Evolutionary conservation across 2,113 vertebrate genomes (phyloP).

Genomic region (Caracal caracal): DNA sequence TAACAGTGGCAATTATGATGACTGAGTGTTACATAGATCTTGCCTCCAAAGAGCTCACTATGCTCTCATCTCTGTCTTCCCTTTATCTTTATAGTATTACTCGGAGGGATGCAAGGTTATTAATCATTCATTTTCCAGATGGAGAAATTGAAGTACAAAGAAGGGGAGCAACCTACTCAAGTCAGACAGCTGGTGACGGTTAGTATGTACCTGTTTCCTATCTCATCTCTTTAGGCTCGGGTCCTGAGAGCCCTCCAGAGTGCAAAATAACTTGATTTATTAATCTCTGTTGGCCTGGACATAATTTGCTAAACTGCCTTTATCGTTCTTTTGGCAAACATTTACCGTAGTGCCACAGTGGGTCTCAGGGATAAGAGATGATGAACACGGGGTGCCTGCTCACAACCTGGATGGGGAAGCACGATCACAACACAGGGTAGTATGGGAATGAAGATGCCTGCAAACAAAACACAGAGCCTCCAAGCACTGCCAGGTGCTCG

Average conservation of each 20-base stretch:
- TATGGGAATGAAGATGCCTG: neutral
- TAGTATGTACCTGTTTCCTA: neutral
- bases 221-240: slow-evolving; percentile 32
- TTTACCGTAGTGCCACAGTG: neutral
- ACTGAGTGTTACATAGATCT: neutral
- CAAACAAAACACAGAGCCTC: neutral
- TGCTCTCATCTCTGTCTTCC: neutral
- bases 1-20: neutral
- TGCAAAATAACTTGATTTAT: neutral
- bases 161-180: neutral
- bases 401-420: neutral
- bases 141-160: slow-evolving; percentile 46
- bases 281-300: slow-evolving; percentile 9
- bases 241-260: neutral
- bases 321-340: neutral
- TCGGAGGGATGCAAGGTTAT: neutral
- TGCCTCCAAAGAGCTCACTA: neutral
- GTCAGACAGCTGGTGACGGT: slow-evolving; percentile 13
- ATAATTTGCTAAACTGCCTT: slow-evolving; percentile 15
- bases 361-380: neutral
- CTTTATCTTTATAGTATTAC: neutral
- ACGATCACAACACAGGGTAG: neutral
- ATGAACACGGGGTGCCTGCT: neutral
- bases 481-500: neutral
- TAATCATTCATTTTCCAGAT: slow-evolving; percentile 61